Evolutionary conservation across 2,888 invertebrate species (phyloP).

Genomic region (Tromatobia lineatoria): DNA sequence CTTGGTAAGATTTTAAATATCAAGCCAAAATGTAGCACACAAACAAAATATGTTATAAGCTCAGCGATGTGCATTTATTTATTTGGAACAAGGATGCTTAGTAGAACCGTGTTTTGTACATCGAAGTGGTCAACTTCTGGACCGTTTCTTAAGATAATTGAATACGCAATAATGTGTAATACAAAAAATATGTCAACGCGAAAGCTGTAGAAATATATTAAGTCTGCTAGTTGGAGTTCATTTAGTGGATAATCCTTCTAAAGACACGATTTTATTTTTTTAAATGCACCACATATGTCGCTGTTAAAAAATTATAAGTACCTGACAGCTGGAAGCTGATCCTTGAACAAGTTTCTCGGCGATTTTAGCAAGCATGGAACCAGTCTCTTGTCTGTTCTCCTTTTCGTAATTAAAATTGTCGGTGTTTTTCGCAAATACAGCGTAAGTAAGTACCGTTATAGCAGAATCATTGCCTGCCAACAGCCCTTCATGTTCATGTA

Average conservation of each 20-base stretch:
- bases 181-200: not conserved
- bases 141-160: too few species aligned
- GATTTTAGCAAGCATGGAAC: constrained; percentile 87
- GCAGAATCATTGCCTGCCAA: constrained; percentile 59
- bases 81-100: too few species aligned
- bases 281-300: not conserved
- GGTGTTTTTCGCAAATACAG: constrained; percentile 68
- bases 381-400: constrained; percentile 73
- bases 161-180: not conserved
- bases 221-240: not conserved
- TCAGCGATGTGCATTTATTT: too few species aligned
- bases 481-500: constrained; percentile 58
- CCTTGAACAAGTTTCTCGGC: constrained; percentile 90
- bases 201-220: not conserved
- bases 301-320: constrained; percentile 74
- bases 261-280: not conserved
- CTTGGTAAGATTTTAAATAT: too few species aligned
- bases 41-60: too few species aligned
- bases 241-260: not conserved
- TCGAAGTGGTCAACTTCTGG: too few species aligned
- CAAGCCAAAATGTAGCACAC: too few species aligned
- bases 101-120: too few species aligned
- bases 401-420: constrained; percentile 66
- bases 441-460: constrained; percentile 67
- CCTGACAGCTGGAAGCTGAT: constrained; percentile 90